Evolutionary conservation across 2,888 invertebrate species (phyloP).

Genomic region (Nasonovia ribisnigri): DNA sequence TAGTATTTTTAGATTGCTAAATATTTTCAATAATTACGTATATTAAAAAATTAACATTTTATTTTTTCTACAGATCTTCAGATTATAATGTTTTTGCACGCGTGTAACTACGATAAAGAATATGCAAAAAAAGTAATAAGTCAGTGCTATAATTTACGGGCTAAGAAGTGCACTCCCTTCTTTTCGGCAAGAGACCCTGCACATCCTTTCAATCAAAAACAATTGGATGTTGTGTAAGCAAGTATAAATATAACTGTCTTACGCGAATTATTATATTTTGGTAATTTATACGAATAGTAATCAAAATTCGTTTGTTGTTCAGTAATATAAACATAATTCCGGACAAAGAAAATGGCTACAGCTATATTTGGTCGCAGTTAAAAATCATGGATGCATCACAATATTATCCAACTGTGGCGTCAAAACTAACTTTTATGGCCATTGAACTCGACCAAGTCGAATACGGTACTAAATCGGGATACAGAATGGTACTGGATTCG

Average conservation of each 20-base stretch:
- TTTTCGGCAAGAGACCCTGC: slow-evolving; percentile 67
- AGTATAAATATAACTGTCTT: neutral
- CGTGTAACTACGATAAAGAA: slow-evolving; percentile 67
- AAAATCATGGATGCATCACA: slow-evolving; percentile 66
- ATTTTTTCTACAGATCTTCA: slow-evolving; percentile 66
- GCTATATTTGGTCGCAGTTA: slow-evolving; percentile 66
- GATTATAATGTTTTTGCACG: slow-evolving; percentile 67
- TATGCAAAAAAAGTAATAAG: slow-evolving; percentile 67
- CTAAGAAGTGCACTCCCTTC: slow-evolving; percentile 66
- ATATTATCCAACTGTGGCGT: slow-evolving; percentile 67
- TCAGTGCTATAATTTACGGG: slow-evolving; percentile 67
- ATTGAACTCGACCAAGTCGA: slow-evolving; percentile 67
- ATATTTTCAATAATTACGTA: neutral
- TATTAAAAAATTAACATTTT: neutral
- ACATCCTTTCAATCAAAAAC: slow-evolving; percentile 66
- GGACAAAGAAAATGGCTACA: slow-evolving; percentile 57
- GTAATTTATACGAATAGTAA: neutral
- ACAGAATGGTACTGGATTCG: slow-evolving; percentile 68
- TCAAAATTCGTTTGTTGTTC: neutral
- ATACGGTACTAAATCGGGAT: slow-evolving; percentile 67
- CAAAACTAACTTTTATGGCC: slow-evolving; percentile 68
- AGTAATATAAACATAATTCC: slow-evolving; percentile 58
- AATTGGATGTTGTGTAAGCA: slow-evolving; percentile 66
- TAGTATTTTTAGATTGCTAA: neutral
- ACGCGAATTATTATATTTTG: neutral